A percentile compares a stretch with the other conserved stretches of the same genome.
Conservation (phyloP, 2,113 vertebrate species). For the Spea bombifrons region DNA sequence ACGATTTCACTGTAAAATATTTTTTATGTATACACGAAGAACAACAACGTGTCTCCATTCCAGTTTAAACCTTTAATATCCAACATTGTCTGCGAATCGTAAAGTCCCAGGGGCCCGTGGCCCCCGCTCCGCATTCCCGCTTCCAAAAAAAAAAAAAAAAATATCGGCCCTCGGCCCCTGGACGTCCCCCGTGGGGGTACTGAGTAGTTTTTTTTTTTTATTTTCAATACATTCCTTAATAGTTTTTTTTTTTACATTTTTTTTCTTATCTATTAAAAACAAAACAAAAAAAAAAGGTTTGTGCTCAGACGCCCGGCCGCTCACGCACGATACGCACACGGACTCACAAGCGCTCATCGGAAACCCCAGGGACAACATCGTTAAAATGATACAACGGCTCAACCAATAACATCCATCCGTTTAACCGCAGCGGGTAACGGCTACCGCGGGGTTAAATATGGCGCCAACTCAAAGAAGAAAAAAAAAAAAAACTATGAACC, state of each 20-base stretch:
- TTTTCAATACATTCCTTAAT: slow-evolving; percentile 55
- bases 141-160: slow-evolving; percentile 26
- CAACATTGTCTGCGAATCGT: slow-evolving; percentile 26
- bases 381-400: slow-evolving; percentile 45
- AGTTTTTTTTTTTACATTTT: slow-evolving; percentile 44
- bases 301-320: slow-evolving; percentile 26
- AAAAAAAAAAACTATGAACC: slow-evolving; percentile 19
- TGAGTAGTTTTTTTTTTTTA: slow-evolving; percentile 39
- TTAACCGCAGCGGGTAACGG: slow-evolving; percentile 9
- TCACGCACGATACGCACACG: slow-evolving; percentile 31
- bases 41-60: slow-evolving; percentile 4
- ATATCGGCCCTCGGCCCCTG: slow-evolving; percentile 3
- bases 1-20: too few relatives aligned
- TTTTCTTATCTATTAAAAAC: slow-evolving; percentile 51
- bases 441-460: too few relatives aligned
- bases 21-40: too few relatives aligned
- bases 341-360: slow-evolving; percentile 45
- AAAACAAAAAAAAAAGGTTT: slow-evolving; percentile 37
- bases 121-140: neutral
- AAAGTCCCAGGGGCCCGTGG: slow-evolving; percentile 46
- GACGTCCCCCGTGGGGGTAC: slow-evolving; percentile 19
- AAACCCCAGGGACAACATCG: slow-evolving; percentile 46
- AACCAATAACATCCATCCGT: slow-evolving; percentile 33
- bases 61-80: slow-evolving; percentile 36
- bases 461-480: neutral